These are phyloP conservation scores for Drosophila triauraria DNA, from an alignment of 1,140 invertebrate species.

Conservation along the genomic window DNA sequence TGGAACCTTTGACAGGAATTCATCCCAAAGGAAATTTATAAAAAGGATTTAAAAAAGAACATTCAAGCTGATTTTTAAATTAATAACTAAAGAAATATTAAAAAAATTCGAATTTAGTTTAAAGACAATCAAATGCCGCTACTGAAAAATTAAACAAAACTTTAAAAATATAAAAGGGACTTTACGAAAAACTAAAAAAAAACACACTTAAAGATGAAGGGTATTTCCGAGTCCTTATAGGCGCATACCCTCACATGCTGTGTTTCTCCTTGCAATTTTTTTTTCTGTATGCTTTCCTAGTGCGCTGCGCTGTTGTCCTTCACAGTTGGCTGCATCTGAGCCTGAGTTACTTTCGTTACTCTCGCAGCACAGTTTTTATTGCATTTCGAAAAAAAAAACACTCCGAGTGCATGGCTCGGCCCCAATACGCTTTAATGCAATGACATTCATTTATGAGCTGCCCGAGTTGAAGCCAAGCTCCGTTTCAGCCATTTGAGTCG, in stretches of 20 bases:
- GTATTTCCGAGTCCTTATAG: background rate
- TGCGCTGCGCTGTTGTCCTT: slow-evolving; percentile 44
- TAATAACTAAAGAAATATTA: too few relatives aligned
- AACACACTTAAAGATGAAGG: background rate
- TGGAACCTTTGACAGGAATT: too few relatives aligned
- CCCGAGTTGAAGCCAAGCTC: slow-evolving; percentile 33
- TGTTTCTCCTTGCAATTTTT: background rate
- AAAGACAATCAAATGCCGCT: too few relatives aligned
- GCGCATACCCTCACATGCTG: too few relatives aligned
- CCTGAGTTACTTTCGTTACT: slow-evolving; percentile 57
- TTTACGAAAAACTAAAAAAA: too few relatives aligned
- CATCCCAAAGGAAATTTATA: background rate
- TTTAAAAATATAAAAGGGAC: too few relatives aligned
- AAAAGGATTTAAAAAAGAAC: background rate
- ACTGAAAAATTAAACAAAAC: too few relatives aligned
- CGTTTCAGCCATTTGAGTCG: slow-evolving; percentile 25
- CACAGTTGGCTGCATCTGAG: slow-evolving; percentile 54
- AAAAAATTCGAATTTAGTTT: too few relatives aligned
- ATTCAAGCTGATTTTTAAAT: background rate
- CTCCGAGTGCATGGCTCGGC: slow-evolving; percentile 12
- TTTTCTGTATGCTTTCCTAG: background rate
- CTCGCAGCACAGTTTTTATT: slow-evolving; percentile 30
- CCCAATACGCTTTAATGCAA: slow-evolving; percentile 67
- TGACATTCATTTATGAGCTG: slow-evolving; percentile 70
- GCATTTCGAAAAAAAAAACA: slow-evolving; percentile 1